Conservation (phyloP, 2,113 vertebrate genomes). For the Plecotus auritus region DNA sequence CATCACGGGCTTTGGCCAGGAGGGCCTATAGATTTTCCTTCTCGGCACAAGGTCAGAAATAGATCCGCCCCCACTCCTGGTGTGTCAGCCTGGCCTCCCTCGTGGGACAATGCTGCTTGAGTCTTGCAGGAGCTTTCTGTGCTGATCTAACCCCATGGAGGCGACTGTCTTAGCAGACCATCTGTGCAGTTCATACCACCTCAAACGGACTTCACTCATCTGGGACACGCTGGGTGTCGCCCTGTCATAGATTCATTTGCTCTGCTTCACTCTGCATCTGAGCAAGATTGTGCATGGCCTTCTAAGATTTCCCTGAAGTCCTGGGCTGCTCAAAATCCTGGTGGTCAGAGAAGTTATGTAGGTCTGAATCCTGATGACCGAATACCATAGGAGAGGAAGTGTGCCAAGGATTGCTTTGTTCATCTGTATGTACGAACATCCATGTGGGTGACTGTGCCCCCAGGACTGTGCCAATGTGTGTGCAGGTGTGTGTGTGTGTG, state of each 20-base stretch:
- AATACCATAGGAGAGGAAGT: background rate
- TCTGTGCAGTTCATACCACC: background rate
- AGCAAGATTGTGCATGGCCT: background rate
- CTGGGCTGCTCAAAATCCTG: background rate
- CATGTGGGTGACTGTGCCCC: accelerated
- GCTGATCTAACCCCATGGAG: accelerated
- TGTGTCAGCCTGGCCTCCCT: background rate
- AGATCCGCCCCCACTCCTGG: background rate
- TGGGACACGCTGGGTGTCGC: accelerated
- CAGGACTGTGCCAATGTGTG: accelerated
- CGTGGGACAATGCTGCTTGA: accelerated
- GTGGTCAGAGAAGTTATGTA: background rate
- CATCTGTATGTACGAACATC: accelerated
- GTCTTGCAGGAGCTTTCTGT: background rate
- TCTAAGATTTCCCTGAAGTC: background rate
- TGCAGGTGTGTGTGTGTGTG: too few species aligned
- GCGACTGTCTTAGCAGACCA: accelerated
- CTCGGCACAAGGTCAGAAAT: background rate
- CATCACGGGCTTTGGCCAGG: accelerated
- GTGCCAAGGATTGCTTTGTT: accelerated
- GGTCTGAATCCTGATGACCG: background rate
- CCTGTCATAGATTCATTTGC: background rate
- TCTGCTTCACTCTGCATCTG: background rate
- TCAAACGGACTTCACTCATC: accelerated
- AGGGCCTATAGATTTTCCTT: background rate